Percentiles rank a stretch among this genome's conserved stretches.
Evolutionary conservation across 2,888 invertebrate species (phyloP).

Genomic region (Acanthopleura granulata): DNA sequence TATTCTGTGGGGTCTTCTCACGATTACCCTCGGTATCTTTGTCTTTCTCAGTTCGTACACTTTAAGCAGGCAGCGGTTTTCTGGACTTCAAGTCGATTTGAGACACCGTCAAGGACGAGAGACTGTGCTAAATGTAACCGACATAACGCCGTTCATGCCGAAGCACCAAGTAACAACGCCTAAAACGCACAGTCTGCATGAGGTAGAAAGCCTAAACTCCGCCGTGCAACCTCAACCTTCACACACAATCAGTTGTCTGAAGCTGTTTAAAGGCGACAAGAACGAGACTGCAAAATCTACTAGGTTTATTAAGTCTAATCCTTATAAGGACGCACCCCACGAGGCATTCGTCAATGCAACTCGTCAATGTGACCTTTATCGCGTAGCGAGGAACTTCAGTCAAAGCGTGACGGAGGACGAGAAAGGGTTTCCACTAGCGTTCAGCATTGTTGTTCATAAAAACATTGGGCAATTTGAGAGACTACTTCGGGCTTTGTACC

Average conservation of each 20-base stretch:
- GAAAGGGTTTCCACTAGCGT: slow-evolving; percentile 58
- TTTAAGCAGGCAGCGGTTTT: no score
- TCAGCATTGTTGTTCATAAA: slow-evolving; percentile 56
- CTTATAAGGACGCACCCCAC: not conserved
- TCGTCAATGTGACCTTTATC: not conserved
- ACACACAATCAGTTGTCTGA: not conserved
- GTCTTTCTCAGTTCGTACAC: no score
- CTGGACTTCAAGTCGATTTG: no score
- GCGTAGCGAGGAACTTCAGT: not conserved
- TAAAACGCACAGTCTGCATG: no score
- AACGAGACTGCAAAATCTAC: not conserved
- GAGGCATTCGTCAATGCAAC: not conserved
- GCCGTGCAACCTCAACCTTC: no score
- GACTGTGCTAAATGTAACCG: no score
- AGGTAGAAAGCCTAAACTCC: no score
- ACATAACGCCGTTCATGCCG: no score
- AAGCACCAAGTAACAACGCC: no score
- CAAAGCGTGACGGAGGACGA: slow-evolving; percentile 31
- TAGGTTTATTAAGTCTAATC: not conserved
- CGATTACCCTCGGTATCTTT: no score
- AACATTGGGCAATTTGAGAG: slow-evolving; percentile 58
- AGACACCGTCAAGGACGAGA: no score
- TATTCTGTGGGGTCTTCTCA: no score
- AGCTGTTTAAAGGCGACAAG: not conserved
- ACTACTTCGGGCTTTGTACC: slow-evolving; percentile 56